A percentile compares a stretch with the other conserved stretches of the same genome.
Conservation (phyloP, 2,888 invertebrate species). For the Caenorhabditis sulstoni region DNA sequence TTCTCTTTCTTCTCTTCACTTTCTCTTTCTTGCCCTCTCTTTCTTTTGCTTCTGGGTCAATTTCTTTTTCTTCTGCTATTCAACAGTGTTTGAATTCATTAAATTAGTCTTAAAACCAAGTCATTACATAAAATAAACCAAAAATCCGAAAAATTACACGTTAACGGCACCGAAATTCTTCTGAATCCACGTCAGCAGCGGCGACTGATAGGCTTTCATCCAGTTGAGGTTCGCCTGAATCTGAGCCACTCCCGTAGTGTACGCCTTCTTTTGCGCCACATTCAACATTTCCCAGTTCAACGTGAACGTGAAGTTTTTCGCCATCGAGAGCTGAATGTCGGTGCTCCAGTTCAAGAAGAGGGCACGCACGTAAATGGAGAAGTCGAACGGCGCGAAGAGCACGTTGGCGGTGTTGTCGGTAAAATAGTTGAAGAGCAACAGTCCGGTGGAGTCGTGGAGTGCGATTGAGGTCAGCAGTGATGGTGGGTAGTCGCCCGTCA, state of each 20-base stretch:
- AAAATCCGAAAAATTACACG: too few species aligned
- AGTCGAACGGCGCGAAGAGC: slow-evolving; percentile 42
- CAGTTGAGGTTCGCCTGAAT: slow-evolving; percentile 33
- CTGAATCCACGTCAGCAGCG: slow-evolving; percentile 31
- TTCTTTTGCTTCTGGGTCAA: too few species aligned
- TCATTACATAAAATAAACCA: too few species aligned
- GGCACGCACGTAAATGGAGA: slow-evolving; percentile 27
- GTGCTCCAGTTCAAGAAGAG: slow-evolving; percentile 53
- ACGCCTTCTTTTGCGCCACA: slow-evolving; percentile 15
- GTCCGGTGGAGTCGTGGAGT: slow-evolving; percentile 21
- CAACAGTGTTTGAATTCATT: too few species aligned
- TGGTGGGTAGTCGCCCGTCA: slow-evolving; percentile 36
- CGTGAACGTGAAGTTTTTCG: slow-evolving; percentile 5
- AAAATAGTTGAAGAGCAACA: slow-evolving; percentile 32
- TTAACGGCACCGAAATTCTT: slow-evolving; percentile 29
- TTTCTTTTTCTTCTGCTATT: too few species aligned
- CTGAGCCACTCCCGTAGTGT: neutral
- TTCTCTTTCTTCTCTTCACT: too few species aligned
- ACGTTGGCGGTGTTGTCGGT: slow-evolving; percentile 23
- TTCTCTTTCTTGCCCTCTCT: too few species aligned
- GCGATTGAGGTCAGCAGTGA: slow-evolving; percentile 44
- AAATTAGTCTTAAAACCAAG: too few species aligned
- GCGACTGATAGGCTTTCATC: slow-evolving; percentile 10
- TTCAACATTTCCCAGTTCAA: slow-evolving; percentile 30
- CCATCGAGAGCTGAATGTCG: slow-evolving; percentile 10